These are phyloP conservation scores for Rhopalosiphum padi DNA, from an alignment of 1,140 invertebrate genomes.

Conservation along the genomic window DNA sequence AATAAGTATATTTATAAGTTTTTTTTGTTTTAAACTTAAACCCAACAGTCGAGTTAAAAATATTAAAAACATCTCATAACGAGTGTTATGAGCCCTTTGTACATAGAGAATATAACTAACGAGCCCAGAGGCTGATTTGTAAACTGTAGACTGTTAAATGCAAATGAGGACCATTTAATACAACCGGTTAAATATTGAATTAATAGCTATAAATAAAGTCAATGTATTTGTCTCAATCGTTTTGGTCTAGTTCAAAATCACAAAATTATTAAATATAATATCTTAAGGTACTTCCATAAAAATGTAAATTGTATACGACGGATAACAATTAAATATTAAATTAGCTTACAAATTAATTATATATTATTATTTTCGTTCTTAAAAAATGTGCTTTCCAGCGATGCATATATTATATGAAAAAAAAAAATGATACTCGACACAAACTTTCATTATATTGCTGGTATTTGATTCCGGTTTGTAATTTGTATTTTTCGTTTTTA, in stretches of 20 bases:
- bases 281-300: not conserved
- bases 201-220: constrained; percentile 1
- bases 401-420: not conserved
- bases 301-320: not conserved
- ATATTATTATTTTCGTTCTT: not conserved
- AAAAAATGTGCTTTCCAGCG: not conserved
- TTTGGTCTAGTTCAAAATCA: not conserved
- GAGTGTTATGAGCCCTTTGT: not conserved
- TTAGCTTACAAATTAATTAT: not conserved
- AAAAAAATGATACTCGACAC: not conserved
- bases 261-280: not conserved
- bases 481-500: not conserved
- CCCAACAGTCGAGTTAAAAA: not conserved
- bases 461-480: not conserved
- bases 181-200: constrained; percentile 33
- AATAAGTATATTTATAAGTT: not conserved
- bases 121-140: not conserved
- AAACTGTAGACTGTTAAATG: constrained; percentile 8
- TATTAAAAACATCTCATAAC: not conserved
- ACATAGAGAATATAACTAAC: not conserved
- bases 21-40: not conserved
- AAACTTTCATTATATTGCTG: not conserved
- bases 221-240: constrained; percentile 10
- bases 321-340: not conserved
- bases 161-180: constrained; percentile 34